phyloP scores from a whole-genome alignment of 2,113 vertebrate genomes.

The Recurvirostra avosetta region DNA sequence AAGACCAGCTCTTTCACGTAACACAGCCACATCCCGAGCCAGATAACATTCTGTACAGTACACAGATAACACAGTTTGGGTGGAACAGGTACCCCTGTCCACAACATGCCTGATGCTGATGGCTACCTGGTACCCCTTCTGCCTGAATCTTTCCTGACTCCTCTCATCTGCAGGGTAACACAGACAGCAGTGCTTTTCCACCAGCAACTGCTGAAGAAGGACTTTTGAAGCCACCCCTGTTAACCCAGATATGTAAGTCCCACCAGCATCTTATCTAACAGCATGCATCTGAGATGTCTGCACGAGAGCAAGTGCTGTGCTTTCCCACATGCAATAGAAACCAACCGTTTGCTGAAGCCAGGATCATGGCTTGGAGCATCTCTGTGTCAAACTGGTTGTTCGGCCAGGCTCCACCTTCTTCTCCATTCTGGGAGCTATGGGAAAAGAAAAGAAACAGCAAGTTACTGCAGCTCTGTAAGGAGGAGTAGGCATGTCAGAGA shows the following conservation, averaged over 20 bases:
- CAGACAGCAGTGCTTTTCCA: background rate
- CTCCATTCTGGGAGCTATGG: constrained; percentile 78
- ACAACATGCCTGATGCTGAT: background rate
- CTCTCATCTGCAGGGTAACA: background rate
- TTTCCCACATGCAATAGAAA: background rate
- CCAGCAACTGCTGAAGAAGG: background rate
- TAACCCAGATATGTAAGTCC: background rate
- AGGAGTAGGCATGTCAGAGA: background rate
- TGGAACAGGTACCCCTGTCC: background rate
- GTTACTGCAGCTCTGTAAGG: background rate
- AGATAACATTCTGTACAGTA: background rate
- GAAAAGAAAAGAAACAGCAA: constrained; percentile 41
- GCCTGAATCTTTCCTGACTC: background rate
- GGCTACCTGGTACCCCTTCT: background rate
- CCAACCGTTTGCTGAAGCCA: constrained; percentile 94
- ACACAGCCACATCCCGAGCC: background rate
- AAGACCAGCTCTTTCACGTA: background rate
- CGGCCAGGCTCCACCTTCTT: constrained; percentile 96
- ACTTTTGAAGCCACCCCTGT: background rate
- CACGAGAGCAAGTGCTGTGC: rapidly evolving
- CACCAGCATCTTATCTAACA: background rate
- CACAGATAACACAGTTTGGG: background rate
- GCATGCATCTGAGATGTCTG: rapidly evolving
- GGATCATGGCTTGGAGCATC: constrained; percentile 95
- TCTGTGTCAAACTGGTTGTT: constrained; percentile 97